Percentiles rank a stretch among this genome's conserved stretches.
phyloP scores from a whole-genome alignment of 2,888 invertebrate genomes.

The Coelogynopora nodosa region DNA sequence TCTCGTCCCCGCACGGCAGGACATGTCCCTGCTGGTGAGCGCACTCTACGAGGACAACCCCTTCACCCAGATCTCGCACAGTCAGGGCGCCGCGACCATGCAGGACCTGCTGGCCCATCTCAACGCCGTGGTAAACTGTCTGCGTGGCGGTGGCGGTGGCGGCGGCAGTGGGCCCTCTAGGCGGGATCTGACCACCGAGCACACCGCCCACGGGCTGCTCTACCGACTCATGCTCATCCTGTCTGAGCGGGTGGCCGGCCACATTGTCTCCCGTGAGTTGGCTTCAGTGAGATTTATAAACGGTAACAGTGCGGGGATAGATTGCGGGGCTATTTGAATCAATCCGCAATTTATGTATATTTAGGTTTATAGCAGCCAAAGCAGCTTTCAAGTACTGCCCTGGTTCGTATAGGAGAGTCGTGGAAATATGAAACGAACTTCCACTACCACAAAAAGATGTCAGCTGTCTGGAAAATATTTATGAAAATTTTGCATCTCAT shows the following conservation, averaged over 20 bases:
- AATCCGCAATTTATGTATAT: background rate
- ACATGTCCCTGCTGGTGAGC: background rate
- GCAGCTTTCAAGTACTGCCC: too few relatives aligned
- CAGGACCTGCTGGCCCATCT: background rate
- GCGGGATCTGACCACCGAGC: background rate
- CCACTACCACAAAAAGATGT: too few relatives aligned
- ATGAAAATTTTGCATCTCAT: too few relatives aligned
- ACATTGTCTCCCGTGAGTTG: background rate
- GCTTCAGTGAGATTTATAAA: background rate
- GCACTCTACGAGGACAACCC: background rate
- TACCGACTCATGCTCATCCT: background rate
- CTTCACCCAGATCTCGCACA: background rate
- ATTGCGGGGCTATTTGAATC: background rate
- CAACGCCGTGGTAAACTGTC: background rate
- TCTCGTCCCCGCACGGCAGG: too few relatives aligned
- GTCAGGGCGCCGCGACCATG: background rate
- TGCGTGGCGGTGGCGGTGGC: background rate
- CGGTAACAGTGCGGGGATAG: background rate
- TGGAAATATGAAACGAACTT: too few relatives aligned
- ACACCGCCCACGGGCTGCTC: background rate
- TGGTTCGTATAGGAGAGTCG: too few relatives aligned
- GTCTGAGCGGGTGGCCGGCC: background rate
- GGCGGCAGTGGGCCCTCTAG: too few relatives aligned
- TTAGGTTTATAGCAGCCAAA: too few relatives aligned
- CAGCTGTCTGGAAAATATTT: too few relatives aligned